Evolutionary conservation across 2,888 invertebrate species (phyloP).

Genomic region (Chaitophorus viminalis): DNA sequence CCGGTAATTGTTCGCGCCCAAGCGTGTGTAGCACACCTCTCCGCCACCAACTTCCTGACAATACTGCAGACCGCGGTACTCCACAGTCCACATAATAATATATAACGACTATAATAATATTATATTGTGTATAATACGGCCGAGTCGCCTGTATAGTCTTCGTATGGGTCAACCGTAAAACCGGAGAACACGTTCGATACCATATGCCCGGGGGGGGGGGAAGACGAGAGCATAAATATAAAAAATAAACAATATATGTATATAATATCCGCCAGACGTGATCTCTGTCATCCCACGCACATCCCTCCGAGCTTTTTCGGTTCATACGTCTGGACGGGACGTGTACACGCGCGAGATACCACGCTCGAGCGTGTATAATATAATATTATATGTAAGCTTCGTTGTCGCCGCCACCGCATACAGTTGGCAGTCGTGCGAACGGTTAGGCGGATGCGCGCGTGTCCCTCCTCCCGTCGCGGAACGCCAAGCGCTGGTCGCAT

Average conservation of each 20-base stretch:
- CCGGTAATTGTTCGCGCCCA: conserved; percentile 32
- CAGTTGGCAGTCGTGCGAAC: conserved; percentile 61
- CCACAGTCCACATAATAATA: too few relatives aligned
- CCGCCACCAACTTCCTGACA: background rate
- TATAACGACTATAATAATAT: too few relatives aligned
- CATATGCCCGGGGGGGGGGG: too few relatives aligned
- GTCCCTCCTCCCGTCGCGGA: conserved; percentile 35
- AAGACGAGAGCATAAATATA: too few relatives aligned
- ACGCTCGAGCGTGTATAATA: background rate
- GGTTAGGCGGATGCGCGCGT: conserved; percentile 60
- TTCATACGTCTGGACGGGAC: too few relatives aligned
- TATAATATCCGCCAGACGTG: too few relatives aligned
- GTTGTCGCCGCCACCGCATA: conserved; percentile 10
- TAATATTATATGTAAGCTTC: background rate
- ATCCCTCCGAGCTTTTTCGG: too few relatives aligned
- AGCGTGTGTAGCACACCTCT: background rate
- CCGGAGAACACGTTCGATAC: too few relatives aligned
- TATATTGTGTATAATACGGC: too few relatives aligned
- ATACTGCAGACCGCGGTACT: background rate
- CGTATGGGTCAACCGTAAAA: too few relatives aligned
- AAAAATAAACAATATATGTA: too few relatives aligned
- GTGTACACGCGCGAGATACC: background rate
- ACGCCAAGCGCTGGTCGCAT: conserved; percentile 39
- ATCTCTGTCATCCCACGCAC: background rate
- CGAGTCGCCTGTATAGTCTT: too few relatives aligned